Conservation (phyloP, 2,797 vertebrate species). For the Notolabrus celidotus region DNA sequence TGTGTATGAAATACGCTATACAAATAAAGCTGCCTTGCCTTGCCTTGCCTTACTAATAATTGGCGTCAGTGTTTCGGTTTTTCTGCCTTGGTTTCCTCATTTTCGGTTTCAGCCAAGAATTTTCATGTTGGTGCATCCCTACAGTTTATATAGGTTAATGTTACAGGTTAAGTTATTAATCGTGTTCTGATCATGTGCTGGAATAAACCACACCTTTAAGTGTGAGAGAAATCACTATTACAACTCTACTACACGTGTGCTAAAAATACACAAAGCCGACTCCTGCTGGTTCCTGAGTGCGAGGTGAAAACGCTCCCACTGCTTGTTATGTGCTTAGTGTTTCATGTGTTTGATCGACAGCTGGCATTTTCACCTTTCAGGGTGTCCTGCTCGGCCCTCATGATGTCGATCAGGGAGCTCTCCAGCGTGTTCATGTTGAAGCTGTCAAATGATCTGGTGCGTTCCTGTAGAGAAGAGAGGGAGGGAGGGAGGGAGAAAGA, state of each 20-base stretch:
- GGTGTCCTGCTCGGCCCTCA: slow-evolving; percentile 99
- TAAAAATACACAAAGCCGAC: slow-evolving; percentile 9
- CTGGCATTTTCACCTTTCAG: slow-evolving; percentile 92
- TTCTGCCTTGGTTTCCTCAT: no score
- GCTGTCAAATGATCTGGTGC: slow-evolving; percentile 93
- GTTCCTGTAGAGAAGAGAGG: slow-evolving; percentile 86
- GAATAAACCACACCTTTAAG: background rate
- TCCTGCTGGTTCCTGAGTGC: background rate
- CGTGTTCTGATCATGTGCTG: background rate
- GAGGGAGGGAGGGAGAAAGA: slow-evolving; percentile 1
- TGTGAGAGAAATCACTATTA: background rate
- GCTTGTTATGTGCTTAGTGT: background rate
- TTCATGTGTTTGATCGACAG: slow-evolving; percentile 21
- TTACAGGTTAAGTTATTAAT: no score
- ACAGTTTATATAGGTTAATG: no score
- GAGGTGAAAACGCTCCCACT: background rate
- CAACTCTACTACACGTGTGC: background rate
- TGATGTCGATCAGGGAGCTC: slow-evolving; percentile 99
- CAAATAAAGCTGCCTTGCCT: no score
- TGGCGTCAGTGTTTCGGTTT: no score
- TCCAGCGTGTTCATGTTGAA: slow-evolving; percentile 99
- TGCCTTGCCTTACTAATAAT: no score
- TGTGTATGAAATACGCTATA: no score
- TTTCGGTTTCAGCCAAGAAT: no score
- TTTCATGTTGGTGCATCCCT: no score